These are phyloP conservation scores for Laupala kohalensis DNA, from an alignment of 1,140 invertebrate genomes.

Conservation along the genomic window DNA sequence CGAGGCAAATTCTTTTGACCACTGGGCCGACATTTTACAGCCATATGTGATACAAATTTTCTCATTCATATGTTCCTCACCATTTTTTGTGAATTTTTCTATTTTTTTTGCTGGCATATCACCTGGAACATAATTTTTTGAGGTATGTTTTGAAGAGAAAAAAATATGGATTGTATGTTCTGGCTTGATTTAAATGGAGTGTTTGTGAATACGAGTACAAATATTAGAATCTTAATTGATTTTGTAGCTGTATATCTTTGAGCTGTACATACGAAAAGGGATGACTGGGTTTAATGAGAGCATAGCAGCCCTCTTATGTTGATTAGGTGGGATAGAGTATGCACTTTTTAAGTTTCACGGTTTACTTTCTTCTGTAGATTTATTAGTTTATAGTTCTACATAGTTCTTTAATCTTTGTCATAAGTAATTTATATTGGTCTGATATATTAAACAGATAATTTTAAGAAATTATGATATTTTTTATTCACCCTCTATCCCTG, in stretches of 20 bases:
- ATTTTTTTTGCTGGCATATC: background rate
- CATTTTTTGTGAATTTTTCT: background rate
- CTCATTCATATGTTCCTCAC: background rate
- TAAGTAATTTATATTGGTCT: background rate
- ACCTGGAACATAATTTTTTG: background rate
- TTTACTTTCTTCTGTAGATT: background rate
- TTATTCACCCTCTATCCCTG: too few relatives aligned
- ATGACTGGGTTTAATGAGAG: background rate
- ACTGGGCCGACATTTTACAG: background rate
- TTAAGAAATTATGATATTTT: too few relatives aligned
- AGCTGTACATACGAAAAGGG: background rate
- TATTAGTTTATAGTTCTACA: background rate
- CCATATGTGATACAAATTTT: background rate
- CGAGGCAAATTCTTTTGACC: background rate
- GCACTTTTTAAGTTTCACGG: background rate
- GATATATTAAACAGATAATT: background rate
- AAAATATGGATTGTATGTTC: background rate
- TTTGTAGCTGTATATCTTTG: background rate
- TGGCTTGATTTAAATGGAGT: background rate
- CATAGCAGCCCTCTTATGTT: background rate
- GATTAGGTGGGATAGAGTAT: background rate
- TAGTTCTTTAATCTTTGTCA: background rate
- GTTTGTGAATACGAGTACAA: background rate
- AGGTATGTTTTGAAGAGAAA: background rate
- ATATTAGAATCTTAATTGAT: background rate